Conservation (phyloP, 2,797 vertebrate genomes). For the Sardinella longiceps region DNA sequence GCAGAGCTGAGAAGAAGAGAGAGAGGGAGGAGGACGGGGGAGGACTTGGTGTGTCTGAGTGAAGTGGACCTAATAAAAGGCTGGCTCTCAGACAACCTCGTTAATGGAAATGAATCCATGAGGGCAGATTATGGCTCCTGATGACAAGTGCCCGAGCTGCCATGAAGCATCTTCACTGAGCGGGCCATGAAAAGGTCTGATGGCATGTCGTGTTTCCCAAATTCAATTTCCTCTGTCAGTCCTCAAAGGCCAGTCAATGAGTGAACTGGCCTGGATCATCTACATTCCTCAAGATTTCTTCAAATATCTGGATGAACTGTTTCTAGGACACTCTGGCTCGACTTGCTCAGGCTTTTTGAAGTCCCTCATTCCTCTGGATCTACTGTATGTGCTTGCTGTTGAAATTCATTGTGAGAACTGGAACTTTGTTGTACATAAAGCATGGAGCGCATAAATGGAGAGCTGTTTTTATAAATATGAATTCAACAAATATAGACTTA, state of each 20-base stretch:
- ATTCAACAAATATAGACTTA: not conserved
- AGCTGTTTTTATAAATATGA: too few relatives aligned
- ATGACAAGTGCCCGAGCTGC: not conserved
- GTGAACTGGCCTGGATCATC: not conserved
- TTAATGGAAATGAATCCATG: slow-evolving; percentile 27
- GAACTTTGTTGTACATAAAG: not conserved
- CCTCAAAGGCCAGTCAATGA: not conserved
- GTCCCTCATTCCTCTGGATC: too few relatives aligned
- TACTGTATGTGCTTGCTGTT: not conserved
- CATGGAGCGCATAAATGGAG: not conserved
- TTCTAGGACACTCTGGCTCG: not conserved
- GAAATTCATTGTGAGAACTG: not conserved
- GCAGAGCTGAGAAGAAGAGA: not conserved
- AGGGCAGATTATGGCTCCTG: not conserved
- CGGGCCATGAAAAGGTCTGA: slow-evolving; percentile 16
- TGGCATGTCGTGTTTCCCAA: not conserved
- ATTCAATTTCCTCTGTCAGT: not conserved
- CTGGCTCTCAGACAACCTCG: slow-evolving; percentile 24
- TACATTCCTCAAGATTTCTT: not conserved
- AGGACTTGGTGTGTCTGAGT: slow-evolving; percentile 20
- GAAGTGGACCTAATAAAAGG: slow-evolving; percentile 37
- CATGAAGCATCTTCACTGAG: slow-evolving; percentile 16
- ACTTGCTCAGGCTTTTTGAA: too few relatives aligned
- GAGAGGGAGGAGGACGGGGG: not conserved
- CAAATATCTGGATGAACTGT: not conserved